Percentiles rank a stretch among this genome's conserved stretches.
These are phyloP conservation scores for Neostethus bicornis DNA, from an alignment of 2,797 vertebrate species.

Conservation along the genomic window DNA sequence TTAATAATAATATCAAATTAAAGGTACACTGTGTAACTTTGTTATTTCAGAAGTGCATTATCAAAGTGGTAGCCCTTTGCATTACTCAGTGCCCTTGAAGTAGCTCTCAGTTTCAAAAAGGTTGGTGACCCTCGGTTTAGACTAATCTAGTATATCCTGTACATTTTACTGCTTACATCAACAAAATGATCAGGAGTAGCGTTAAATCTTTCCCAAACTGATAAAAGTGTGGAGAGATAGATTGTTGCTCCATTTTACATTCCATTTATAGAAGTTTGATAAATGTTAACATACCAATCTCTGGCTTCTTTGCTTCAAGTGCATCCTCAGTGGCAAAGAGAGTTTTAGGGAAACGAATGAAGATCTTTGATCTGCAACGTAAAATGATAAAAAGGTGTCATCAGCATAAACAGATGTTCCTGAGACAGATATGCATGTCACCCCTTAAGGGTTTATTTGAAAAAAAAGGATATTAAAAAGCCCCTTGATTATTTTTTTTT, in stretches of 20 bases:
- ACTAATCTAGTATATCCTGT: too few relatives aligned
- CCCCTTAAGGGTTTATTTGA: not conserved
- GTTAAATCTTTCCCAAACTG: too few relatives aligned
- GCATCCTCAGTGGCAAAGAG: conserved; percentile 95
- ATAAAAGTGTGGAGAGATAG: conserved; percentile 5
- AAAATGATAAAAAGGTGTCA: not conserved
- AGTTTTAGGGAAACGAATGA: conserved; percentile 97
- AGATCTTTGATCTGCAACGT: conserved; percentile 93
- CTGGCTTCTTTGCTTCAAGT: conserved; percentile 90
- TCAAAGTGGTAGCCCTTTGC: too few relatives aligned
- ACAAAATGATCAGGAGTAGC: too few relatives aligned
- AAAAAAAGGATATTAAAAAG: not conserved
- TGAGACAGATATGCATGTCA: too few relatives aligned
- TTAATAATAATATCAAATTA: too few relatives aligned
- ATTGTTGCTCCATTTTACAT: not conserved
- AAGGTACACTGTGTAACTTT: too few relatives aligned
- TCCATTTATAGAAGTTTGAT: not conserved
- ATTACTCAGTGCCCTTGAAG: too few relatives aligned
- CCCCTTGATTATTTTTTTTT: not conserved
- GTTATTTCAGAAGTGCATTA: too few relatives aligned
- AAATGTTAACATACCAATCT: conserved; percentile 82
- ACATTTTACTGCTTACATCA: too few relatives aligned
- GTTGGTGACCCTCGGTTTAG: too few relatives aligned
- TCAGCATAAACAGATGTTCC: not conserved
- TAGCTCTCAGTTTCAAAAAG: too few relatives aligned